Evolutionary conservation across 2,888 invertebrate species (phyloP), one percentile per base, ranked within the genome.

Genomic region (Strigamia crassipes): DNA sequence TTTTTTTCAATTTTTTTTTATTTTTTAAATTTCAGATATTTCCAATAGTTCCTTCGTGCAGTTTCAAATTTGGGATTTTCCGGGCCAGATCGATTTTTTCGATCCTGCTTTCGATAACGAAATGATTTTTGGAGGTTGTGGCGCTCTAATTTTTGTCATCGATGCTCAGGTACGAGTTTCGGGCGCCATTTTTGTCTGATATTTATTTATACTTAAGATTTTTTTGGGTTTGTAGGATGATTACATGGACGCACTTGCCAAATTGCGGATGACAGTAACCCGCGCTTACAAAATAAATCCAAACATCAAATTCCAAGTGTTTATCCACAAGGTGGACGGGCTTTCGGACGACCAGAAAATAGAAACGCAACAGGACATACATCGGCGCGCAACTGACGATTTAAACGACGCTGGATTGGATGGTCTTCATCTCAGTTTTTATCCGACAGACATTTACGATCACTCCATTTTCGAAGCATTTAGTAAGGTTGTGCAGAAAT

Each of bases 401-500:
- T 90, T 99, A 82, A 91, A 92, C 38, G 97, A 99, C 89, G 93
- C 94, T 80, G 92, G 91, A 31, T 91, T 90, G 85, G 95, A 96
- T 86, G 93, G 95, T 89, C 95, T 96, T 84, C 94, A 96, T 87
- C 89, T 97, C 82, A 86, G 95, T 87, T 98, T 97, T 90, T 97
- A 99, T 88, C 90, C 99, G 84, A 99, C 99, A 27, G 99, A 98
- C 83, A 99, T 99, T 85, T 99, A 99, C 88, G 99, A 99, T 89
- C 99, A 99, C 89, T 99, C 99, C 84, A 99, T 99, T 89, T 99
- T 99, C 90, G 99, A 99, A 90, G 99, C 99, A 13, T 99, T 99
- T 89, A 98, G 97, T 86, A 99, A 99, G 92, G 99, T 99, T 83
- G 98, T 99, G 81, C 99, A 99, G 88, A 99, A 99, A 88, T 90